Base-by-base conservation (phyloP, 1,140 invertebrate species). In the Neodiprion pinetum region DNA sequence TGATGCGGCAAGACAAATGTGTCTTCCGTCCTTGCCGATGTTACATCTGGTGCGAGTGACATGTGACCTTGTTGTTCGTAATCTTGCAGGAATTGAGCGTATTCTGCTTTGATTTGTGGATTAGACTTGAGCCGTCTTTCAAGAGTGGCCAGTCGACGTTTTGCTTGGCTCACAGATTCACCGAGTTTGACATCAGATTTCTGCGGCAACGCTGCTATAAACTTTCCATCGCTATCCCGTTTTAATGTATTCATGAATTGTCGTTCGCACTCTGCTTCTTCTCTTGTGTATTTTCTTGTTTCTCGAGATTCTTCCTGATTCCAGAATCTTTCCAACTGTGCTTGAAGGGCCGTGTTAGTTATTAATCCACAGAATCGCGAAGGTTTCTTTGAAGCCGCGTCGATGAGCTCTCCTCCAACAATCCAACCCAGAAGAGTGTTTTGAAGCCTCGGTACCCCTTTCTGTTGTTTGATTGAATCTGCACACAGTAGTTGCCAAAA, bases 1-100 rank as follows among this genome's bases (percentile, higher is more conserved):
- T 83, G 83, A 72, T 83, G 82, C 23, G 82, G 81, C 72, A 82
- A 75, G 47, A 67, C 14, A 17, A 70, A 74, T n/a, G n/a, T 69
- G 23, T 11, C 11, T 61, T 61, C 53, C 12, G 67, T 11, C 23
- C 10, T 28, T 11, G 10, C 10, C 12, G 12, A 11, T 11, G 14
- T 21, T 12, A 11, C 67, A n/a, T 69, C 67, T 11, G 14, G 67
- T 21, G 23, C 23, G 67, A 28, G 67, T 65, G 48, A 40, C 73
- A 78, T 75, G 47, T 76, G 69, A 49, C 74, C 73, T 48, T 68
- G 9, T 1, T 74, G 11, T 53, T 67, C 12, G 48, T 80, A 75
- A 12, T 78, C 76, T 11, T 75, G 28, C 72, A 80, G 76, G 67
- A 78, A 75, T 23, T 75, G 5, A 4, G 50, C n/a, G 70, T 80